Base-by-base conservation (phyloP, 2,888 invertebrate genomes). In the Tiliacea aurago region DNA sequence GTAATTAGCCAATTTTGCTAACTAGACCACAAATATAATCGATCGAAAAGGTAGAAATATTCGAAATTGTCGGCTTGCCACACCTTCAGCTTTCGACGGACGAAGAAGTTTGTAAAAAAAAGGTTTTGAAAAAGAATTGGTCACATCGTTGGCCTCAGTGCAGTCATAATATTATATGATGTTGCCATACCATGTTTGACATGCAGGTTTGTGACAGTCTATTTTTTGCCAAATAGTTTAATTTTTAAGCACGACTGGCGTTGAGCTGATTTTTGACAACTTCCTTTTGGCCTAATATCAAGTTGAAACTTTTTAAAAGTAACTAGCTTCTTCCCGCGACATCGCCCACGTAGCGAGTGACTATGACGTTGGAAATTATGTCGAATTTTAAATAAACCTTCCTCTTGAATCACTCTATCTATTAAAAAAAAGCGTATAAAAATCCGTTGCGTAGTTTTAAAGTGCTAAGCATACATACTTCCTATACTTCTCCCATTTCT, bases 1-100 rank as follows among this genome's bases (percentile, higher is more conserved):
- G 76, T 85, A 76, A 83, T 88, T 86, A 83, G 80, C 72, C 76
- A 87, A 86, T 84, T 83, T 66, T 80, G 84, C 53, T 74, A 88
- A 88, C 73, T 79, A 87, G 88, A 86, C 87, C 88, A 86, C 81
- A 73, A 73, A 71, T 59, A 59, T 82, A 73, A 72, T 76, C 51
- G 73, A 78, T 59, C 64, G 67, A 74, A 76, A 73, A 72, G 68
- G 58, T 80, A 47, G 23, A 71, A 69, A 84, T 84, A 69, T 66
- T 69, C 20, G 43, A 69, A 71, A 63, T 71, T 63, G 55, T 83
- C 23, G 65, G 58, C 11, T 78, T 73, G 51, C 45, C 55, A 68
- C 56, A 65, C 51, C 53, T 45, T 53, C 41, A 41, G 41, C 18
- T 73, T 59, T 2, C 37, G 23, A 41, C 41, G 43, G 15, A 56